Percentiles rank a stretch among this genome's conserved stretches.
These are phyloP conservation scores for Melitaea athalia DNA, from an alignment of 2,888 invertebrate species.

Conservation along the genomic window DNA sequence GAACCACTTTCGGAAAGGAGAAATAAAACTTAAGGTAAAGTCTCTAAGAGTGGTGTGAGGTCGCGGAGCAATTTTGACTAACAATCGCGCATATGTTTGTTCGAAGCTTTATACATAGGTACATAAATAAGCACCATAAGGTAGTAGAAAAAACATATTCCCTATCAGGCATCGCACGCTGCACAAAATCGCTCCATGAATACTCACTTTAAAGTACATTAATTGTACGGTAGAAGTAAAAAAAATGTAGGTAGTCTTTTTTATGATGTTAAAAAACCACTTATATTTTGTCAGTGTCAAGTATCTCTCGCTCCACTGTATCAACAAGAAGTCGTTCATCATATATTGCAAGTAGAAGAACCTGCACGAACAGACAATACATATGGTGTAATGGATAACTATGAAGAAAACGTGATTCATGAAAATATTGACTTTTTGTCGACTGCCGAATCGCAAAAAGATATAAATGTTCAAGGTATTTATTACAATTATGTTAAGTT, in stretches of 20 bases:
- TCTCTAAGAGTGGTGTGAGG: background rate
- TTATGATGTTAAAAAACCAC: background rate
- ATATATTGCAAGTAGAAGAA: conserved; percentile 40
- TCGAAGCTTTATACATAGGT: too few species aligned
- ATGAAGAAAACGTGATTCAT: conserved; percentile 17
- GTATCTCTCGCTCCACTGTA: conserved; percentile 73
- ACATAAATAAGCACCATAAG: too few species aligned
- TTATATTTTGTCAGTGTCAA: conserved; percentile 61
- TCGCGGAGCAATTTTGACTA: too few species aligned
- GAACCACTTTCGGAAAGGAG: conserved; percentile 89
- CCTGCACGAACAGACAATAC: conserved; percentile 26
- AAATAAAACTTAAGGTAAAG: conserved; percentile 89
- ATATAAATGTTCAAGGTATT: conserved; percentile 1
- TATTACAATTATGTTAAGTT: background rate
- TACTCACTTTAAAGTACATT: too few species aligned
- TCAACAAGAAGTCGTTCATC: conserved; percentile 58
- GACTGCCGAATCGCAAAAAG: conserved; percentile 29
- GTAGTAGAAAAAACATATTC: too few species aligned
- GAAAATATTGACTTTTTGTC: conserved; percentile 24
- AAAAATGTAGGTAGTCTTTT: background rate
- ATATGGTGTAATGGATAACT: conserved; percentile 15
- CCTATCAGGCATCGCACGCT: too few species aligned
- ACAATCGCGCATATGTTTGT: too few species aligned
- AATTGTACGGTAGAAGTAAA: too few species aligned
- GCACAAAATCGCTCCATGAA: too few species aligned